These are phyloP conservation scores for Hippocampus abdominalis DNA, from an alignment of 2,113 vertebrate genomes.

Conservation along the genomic window DNA sequence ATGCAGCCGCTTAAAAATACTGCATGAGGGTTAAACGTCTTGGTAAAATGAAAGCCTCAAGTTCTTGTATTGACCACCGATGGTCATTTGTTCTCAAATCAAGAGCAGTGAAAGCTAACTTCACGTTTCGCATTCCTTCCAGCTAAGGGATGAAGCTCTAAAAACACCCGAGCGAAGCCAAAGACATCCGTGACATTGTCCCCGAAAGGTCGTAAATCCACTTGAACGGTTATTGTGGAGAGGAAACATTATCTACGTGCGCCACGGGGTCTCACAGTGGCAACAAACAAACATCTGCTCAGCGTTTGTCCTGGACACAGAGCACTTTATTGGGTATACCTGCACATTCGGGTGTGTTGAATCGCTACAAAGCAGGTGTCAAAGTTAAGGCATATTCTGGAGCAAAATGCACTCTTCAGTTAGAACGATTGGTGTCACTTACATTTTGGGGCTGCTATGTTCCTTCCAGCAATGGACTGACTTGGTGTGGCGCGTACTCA, in stretches of 20 bases:
- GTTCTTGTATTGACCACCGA: constrained; percentile 55
- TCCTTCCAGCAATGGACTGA: not conserved
- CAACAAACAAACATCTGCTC: constrained; percentile 37
- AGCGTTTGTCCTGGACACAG: not conserved
- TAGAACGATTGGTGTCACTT: too few species aligned
- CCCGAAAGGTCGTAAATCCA: constrained; percentile 26
- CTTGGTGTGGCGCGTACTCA: too few species aligned
- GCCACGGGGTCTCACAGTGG: constrained; percentile 30
- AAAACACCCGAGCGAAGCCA: constrained; percentile 18
- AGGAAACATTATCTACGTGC: constrained; percentile 32
- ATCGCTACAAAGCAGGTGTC: too few species aligned
- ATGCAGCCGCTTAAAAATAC: too few species aligned
- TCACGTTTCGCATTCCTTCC: constrained; percentile 4
- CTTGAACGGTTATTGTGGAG: constrained; percentile 30
- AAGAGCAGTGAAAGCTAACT: not conserved
- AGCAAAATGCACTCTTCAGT: too few species aligned
- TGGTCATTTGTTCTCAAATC: constrained; percentile 24
- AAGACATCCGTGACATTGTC: constrained; percentile 38
- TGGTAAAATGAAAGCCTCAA: too few species aligned
- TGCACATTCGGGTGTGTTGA: not conserved
- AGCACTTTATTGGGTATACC: not conserved
- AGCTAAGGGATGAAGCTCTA: constrained; percentile 11
- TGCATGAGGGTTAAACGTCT: too few species aligned
- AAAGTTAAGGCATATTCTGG: too few species aligned
- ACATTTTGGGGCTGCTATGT: not conserved